These are phyloP conservation scores for Neopipo cinnamomea DNA, from an alignment of 2,113 vertebrate genomes.

Conservation along the genomic window DNA sequence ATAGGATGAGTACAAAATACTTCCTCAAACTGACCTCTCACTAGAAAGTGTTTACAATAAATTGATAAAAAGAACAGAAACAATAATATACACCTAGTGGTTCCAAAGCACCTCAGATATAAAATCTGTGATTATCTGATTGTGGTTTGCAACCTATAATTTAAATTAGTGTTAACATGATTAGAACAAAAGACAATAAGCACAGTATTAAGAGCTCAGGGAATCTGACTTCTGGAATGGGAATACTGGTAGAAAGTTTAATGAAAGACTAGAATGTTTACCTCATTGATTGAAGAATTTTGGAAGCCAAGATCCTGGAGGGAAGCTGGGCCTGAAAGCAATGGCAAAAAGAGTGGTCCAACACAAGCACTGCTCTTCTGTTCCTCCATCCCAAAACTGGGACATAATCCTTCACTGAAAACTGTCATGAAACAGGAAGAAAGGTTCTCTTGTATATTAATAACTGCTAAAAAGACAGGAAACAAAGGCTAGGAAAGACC, in stretches of 20 bases:
- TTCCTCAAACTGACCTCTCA: neutral
- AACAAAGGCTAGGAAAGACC: neutral
- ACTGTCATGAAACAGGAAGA: neutral
- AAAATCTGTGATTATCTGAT: neutral
- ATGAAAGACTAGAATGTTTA: neutral
- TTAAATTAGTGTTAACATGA: neutral
- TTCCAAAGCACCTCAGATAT: neutral
- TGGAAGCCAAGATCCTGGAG: neutral
- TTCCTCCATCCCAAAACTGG: accelerated
- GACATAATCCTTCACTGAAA: neutral
- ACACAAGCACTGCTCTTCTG: neutral
- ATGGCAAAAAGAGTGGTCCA: neutral
- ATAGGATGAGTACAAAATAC: neutral
- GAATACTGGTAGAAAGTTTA: neutral
- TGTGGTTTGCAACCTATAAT: neutral
- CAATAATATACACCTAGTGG: neutral
- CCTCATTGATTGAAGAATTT: neutral
- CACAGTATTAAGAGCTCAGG: neutral
- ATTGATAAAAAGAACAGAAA: neutral
- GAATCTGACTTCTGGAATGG: neutral
- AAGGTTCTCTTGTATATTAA: neutral
- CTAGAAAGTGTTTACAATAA: neutral
- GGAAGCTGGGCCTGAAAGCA: neutral
- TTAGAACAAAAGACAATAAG: neutral
- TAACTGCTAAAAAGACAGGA: neutral